Evolutionary conservation across 2,888 invertebrate species (phyloP).

Genomic region (Ephialtes manifestator): DNA sequence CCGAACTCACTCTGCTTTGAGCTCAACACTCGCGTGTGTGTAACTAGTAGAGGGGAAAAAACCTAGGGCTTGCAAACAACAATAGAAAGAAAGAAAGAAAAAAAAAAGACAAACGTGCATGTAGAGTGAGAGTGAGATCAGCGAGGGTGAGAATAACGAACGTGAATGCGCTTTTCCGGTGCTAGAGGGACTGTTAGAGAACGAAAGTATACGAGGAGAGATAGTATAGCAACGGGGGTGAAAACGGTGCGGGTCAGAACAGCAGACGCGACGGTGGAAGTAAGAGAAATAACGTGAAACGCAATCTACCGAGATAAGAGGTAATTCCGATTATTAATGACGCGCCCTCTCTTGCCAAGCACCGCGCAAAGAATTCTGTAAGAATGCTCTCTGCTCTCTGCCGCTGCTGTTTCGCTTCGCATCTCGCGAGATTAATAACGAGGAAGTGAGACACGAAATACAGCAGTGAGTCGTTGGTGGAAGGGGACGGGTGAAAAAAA

Average conservation of each 20-base stretch:
- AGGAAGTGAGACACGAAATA: slow-evolving; percentile 35
- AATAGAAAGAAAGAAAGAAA: slow-evolving; percentile 28
- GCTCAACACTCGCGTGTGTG: slow-evolving; percentile 50
- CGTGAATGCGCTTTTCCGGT: slow-evolving; percentile 30
- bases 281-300: slow-evolving; percentile 59
- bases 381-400: slow-evolving; percentile 66
- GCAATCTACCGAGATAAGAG: slow-evolving; percentile 74
- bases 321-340: slow-evolving; percentile 80
- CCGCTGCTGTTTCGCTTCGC: slow-evolving; percentile 72
- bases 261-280: slow-evolving; percentile 44
- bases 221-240: slow-evolving; percentile 4
- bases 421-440: slow-evolving; percentile 77
- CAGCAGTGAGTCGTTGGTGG: slow-evolving; percentile 4
- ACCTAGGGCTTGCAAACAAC: slow-evolving; percentile 1
- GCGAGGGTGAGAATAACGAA: slow-evolving; percentile 50
- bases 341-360: slow-evolving; percentile 66
- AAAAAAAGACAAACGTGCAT: slow-evolving; percentile 17
- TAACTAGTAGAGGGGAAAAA: slow-evolving; percentile 64
- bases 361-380: slow-evolving; percentile 73
- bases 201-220: slow-evolving; percentile 32
- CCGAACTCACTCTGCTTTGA: not conserved
- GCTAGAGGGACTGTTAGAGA: slow-evolving; percentile 19
- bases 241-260: slow-evolving; percentile 20
- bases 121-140: slow-evolving; percentile 12
- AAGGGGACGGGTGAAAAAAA: slow-evolving; percentile 12